phyloP scores from a whole-genome alignment of 2,797 vertebrate genomes.

The Thripadectes ignobilis region DNA sequence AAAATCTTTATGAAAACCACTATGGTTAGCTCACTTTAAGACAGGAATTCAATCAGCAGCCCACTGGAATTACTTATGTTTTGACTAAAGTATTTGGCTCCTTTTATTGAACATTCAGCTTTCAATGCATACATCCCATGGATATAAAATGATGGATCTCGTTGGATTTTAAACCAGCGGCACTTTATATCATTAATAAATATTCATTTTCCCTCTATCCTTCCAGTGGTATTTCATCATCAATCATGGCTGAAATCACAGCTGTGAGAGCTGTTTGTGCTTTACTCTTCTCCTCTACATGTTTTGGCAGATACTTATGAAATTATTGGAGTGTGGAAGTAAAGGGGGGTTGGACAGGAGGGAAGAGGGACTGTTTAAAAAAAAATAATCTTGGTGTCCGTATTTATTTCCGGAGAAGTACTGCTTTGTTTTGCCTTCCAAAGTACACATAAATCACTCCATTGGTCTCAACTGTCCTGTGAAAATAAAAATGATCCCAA shows the following conservation, averaged over 20 bases:
- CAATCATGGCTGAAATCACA: conserved; percentile 80
- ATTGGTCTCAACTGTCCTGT: conserved; percentile 78
- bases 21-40: conserved; percentile 44
- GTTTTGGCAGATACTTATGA: conserved; percentile 72
- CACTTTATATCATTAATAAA: conserved; percentile 83
- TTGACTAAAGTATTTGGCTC: conserved; percentile 59
- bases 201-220: conserved; percentile 81
- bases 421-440: conserved; percentile 71
- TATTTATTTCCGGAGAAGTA: conserved; percentile 58
- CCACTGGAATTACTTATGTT: conserved; percentile 69
- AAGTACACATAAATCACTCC: conserved; percentile 78
- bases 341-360: background rate
- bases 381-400: background rate
- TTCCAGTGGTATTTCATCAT: conserved; percentile 79
- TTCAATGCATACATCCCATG: conserved; percentile 71
- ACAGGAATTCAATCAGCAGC: conserved; percentile 51
- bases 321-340: conserved; percentile 72
- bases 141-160: conserved; percentile 81
- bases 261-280: conserved; percentile 76
- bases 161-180: conserved; percentile 73
- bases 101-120: conserved; percentile 68
- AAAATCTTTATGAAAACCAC: conserved; percentile 62
- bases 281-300: conserved; percentile 71
- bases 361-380: background rate
- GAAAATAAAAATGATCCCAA: conserved; percentile 83